These are phyloP conservation scores for Sphaerolaimus hirsutus DNA, from an alignment of 2,888 invertebrate species.

Conservation along the genomic window DNA sequence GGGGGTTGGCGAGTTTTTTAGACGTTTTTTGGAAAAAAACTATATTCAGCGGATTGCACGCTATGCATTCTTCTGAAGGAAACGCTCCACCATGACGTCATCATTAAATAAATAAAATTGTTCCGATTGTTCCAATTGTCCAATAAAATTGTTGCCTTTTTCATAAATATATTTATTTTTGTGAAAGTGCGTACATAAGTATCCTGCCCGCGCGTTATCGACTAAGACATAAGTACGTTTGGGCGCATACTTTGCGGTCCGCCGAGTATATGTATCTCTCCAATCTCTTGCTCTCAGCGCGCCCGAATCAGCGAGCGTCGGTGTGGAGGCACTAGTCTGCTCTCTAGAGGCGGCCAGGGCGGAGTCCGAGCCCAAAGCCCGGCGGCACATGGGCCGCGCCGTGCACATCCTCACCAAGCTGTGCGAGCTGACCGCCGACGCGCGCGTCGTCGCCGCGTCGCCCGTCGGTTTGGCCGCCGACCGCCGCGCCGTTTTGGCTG, in stretches of 20 bases:
- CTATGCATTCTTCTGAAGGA: too few species aligned
- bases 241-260: too few species aligned
- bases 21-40: background rate
- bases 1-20: too few species aligned
- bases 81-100: too few species aligned
- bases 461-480: background rate
- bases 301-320: conserved; percentile 6
- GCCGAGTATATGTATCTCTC: too few species aligned
- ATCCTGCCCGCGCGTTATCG: too few species aligned
- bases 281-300: background rate
- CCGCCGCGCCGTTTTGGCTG: background rate
- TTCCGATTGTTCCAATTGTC: too few species aligned
- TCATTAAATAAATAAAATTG: too few species aligned
- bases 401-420: conserved; percentile 1
- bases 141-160: too few species aligned
- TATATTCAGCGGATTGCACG: background rate
- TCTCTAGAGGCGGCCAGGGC: conserved; percentile 13
- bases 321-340: conserved; percentile 11
- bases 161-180: too few species aligned
- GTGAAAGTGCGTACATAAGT: too few species aligned
- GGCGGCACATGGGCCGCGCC: conserved; percentile 12
- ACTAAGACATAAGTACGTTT: too few species aligned
- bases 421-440: background rate
- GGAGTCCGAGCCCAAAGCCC: conserved; percentile 12
- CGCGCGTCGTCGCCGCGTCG: background rate